Percentiles rank a stretch among this genome's conserved stretches.
Evolutionary conservation across 2,888 invertebrate species (phyloP).

Genomic region (Sphaeridia pumilis): DNA sequence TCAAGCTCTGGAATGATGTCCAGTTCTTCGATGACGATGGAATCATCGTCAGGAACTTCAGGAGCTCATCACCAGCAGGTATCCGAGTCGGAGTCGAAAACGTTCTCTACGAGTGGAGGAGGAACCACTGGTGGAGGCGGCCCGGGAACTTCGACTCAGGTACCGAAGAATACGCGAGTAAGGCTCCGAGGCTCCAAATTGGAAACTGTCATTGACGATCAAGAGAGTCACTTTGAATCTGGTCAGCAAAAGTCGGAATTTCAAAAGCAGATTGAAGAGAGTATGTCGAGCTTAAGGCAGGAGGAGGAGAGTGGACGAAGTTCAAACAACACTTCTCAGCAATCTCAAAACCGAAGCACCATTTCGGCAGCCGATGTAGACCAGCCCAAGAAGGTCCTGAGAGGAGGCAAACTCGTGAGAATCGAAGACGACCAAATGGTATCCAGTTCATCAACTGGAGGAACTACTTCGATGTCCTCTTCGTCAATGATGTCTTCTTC

Average conservation of each 20-base stretch:
- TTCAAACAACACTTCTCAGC: background rate
- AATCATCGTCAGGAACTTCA: constrained; percentile 6
- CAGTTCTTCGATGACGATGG: constrained; percentile 13
- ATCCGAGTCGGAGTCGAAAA: constrained; percentile 13
- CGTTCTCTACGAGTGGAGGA: constrained; percentile 7
- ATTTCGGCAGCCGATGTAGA: background rate
- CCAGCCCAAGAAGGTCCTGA: constrained; percentile 18
- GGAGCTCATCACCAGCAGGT: constrained; percentile 4
- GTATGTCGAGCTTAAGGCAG: background rate
- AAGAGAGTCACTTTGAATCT: constrained; percentile 5
- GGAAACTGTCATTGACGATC: constrained; percentile 26
- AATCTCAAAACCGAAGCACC: background rate
- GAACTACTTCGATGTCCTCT: background rate
- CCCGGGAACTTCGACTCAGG: constrained; percentile 1
- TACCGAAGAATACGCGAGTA: constrained; percentile 1
- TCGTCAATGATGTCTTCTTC: background rate
- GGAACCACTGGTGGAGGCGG: background rate
- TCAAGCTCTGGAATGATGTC: constrained; percentile 8
- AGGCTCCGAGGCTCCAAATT: constrained; percentile 27
- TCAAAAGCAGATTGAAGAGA: background rate
- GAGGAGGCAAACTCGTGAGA: constrained; percentile 27
- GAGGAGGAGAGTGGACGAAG: background rate
- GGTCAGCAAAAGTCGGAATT: too few relatives aligned
- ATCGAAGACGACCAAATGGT: constrained; percentile 9
- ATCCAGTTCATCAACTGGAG: too few relatives aligned